Percentiles rank a stretch among this genome's conserved stretches.
Evolutionary conservation across 2,113 vertebrate species (phyloP).

Genomic region (Corydoras sp.): DNA sequence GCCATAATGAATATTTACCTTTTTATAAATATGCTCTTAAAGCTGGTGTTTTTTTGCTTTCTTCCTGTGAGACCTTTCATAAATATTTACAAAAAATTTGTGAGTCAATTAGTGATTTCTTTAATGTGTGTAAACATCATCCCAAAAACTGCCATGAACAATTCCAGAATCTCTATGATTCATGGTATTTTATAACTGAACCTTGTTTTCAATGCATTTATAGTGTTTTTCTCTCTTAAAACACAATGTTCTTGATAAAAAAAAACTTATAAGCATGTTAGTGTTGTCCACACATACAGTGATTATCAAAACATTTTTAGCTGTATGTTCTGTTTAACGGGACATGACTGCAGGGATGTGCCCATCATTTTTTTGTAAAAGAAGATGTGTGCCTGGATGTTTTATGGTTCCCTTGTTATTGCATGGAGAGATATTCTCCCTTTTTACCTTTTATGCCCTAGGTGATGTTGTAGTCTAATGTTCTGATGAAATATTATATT

Average conservation of each 20-base stretch:
- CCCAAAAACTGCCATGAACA: conserved; percentile 19
- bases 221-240: conserved; percentile 33
- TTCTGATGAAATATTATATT: conserved; percentile 82
- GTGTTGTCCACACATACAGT: conserved; percentile 69
- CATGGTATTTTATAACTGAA: conserved; percentile 26
- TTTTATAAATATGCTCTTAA: conserved; percentile 26
- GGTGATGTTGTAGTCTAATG: conserved; percentile 93
- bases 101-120: conserved; percentile 27
- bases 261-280: conserved; percentile 64
- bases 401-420: conserved; percentile 87
- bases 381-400: conserved; percentile 79
- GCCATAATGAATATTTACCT: conserved; percentile 12
- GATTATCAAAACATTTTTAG: conserved; percentile 65
- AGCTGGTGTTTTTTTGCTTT: conserved; percentile 19
- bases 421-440: conserved; percentile 84
- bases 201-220: conserved; percentile 33
- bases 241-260: conserved; percentile 44
- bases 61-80: conserved; percentile 21
- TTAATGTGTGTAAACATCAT: conserved; percentile 17
- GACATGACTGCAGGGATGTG: conserved; percentile 54
- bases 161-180: conserved; percentile 24
- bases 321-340: conserved; percentile 73
- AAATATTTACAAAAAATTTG: conserved; percentile 36
- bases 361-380: conserved; percentile 58
- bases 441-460: conserved; percentile 72